Evolutionary conservation across 2,888 invertebrate species (phyloP).

Genomic region (Lasioglossum villosulum): DNA sequence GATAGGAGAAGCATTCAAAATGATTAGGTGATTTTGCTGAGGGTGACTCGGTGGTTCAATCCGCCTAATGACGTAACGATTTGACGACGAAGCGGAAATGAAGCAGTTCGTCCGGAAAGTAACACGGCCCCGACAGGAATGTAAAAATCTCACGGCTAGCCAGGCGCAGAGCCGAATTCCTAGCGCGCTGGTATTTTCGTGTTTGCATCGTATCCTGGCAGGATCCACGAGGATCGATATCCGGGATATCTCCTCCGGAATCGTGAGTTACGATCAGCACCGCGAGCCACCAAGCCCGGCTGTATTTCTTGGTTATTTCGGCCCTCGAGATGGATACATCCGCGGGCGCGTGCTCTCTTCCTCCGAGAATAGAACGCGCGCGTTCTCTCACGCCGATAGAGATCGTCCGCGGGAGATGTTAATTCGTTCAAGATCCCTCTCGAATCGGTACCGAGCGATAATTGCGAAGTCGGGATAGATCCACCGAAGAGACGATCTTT

Average conservation of each 20-base stretch:
- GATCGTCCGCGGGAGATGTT: slow-evolving; percentile 26
- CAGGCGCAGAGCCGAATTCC: background rate
- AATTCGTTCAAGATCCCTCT: slow-evolving; percentile 40
- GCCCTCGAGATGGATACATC: slow-evolving; percentile 37
- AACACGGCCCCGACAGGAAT: background rate
- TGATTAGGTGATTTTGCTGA: no score
- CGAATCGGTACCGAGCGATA: slow-evolving; percentile 22
- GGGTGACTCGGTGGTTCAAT: background rate
- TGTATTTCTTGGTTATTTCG: slow-evolving; percentile 52
- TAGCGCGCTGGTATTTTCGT: slow-evolving; percentile 39
- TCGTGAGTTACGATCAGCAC: slow-evolving; percentile 64
- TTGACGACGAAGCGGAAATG: background rate
- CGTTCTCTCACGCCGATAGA: background rate
- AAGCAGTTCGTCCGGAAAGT: no score
- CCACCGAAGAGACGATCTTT: background rate
- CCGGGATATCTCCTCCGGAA: slow-evolving; percentile 55
- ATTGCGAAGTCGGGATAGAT: slow-evolving; percentile 13
- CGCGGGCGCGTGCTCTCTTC: background rate
- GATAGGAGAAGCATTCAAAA: no score
- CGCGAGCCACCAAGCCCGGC: background rate
- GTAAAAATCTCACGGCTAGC: background rate
- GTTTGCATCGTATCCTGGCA: slow-evolving; percentile 57
- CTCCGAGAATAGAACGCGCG: background rate
- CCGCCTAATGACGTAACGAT: background rate
- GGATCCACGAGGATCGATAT: slow-evolving; percentile 65